phyloP scores from a whole-genome alignment of 2,888 invertebrate genomes.

The Eueremaeus valkanovi region DNA sequence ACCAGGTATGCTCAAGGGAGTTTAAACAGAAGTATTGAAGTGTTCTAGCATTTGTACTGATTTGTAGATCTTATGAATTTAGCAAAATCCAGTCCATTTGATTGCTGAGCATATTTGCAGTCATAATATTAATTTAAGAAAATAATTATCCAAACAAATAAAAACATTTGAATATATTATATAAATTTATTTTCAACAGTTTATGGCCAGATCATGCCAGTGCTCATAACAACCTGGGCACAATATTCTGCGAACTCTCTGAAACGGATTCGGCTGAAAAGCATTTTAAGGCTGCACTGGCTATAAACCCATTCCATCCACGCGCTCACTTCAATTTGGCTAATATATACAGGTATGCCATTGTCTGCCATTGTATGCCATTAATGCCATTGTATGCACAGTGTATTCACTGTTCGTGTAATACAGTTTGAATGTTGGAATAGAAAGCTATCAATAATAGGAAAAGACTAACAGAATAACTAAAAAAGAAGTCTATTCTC shows the following conservation, averaged over 20 bases:
- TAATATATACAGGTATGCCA: slow-evolving; percentile 68
- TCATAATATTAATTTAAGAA: no score
- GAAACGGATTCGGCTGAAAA: slow-evolving; percentile 64
- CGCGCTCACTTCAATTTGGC: slow-evolving; percentile 81
- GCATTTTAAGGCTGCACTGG: slow-evolving; percentile 61
- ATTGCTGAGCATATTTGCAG: no score
- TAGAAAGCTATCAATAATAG: not conserved
- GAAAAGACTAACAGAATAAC: slow-evolving; percentile 3
- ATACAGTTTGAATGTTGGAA: no score
- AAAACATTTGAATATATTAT: not conserved
- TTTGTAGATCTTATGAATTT: no score
- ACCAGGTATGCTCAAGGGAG: no score
- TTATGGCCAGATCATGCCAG: slow-evolving; percentile 79
- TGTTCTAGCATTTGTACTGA: no score
- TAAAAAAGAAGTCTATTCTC: slow-evolving; percentile 10
- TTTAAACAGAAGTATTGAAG: no score
- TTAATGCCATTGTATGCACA: no score
- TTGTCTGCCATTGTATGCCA: not conserved
- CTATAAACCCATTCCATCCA: slow-evolving; percentile 67
- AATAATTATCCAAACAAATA: not conserved
- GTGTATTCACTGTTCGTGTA: not conserved
- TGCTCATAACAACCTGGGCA: slow-evolving; percentile 81
- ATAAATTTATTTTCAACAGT: slow-evolving; percentile 54
- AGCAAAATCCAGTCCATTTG: no score
- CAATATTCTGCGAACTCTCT: slow-evolving; percentile 59